Base-by-base conservation (phyloP, 1,140 invertebrate species). In the Eumaeus atala region DNA sequence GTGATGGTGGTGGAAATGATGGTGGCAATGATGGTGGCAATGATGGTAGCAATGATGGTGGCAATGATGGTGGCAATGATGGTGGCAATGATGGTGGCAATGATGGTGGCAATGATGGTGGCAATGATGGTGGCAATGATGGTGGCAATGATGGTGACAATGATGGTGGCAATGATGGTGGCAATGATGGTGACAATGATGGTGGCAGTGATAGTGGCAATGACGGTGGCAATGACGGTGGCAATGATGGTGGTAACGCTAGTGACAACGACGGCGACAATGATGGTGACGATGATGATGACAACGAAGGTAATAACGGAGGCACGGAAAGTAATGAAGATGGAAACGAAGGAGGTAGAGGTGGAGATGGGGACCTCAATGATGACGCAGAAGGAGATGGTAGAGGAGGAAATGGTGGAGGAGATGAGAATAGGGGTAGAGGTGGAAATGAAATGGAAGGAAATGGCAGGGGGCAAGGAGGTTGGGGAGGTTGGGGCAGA, bases 221-320 rank as follows among this genome's bases (percentile, higher is more conserved):
- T 9, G 38, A 16, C 34, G 33, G 38, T 35, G 36, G 21, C 16
- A 57, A 57, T 51, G 28, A 14, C 16, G 36, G 36, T 33, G 33
- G 44, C 14, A 12, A 18, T 16, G 34, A 10, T 11, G 33, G 1
- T 48, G 11, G 36, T 7, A 42, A 33, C n/a, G 44, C 5, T 2
- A 33, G 28, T 34, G 48, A 37, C 34, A 50, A 49, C 52, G 34
- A 17, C 42, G 28, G 48, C 17, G 21, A 21, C 3, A 44, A 49
- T 48, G 40, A 11, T 48, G 50, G 21, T 40, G 11, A 18, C 21
- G 38, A n/a, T n/a, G n/a, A n/a, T n/a, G n/a, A n/a, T n/a, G n/a
- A n/a, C n/a, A n/a, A n/a, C n/a, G n/a, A 54, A 11, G 40, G 16
- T 21, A 28, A 33, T 36, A 21, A 14, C 11, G 51, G 51, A 47